Base-by-base conservation (phyloP, 1,140 invertebrate species). In the Aleiodes sp. region DNA sequence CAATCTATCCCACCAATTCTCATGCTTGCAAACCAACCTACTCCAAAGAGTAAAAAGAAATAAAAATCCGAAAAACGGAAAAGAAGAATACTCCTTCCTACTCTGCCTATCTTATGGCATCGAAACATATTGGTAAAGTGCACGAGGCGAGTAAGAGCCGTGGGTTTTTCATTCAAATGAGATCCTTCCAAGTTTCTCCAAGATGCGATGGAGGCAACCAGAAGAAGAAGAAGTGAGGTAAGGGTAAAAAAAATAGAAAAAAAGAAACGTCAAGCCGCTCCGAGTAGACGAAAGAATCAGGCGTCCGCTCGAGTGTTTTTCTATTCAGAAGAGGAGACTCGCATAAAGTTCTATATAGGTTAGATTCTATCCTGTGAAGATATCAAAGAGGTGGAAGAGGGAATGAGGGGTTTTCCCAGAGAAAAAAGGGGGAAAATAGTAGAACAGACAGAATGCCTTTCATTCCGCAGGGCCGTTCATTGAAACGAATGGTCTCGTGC, bases 401-500 rank as follows among this genome's bases (percentile, higher is more conserved):
- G 76, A 75, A 76, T 72, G 64, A 65, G 69, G 62, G 62, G 67
- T 62, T 72, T 65, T 68, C 71, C 64, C 71, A 57, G 71, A 72
- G 35, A 70, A 29, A 43, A 63, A 68, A 68, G 59, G 56, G 70
- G 59, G 61, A 72, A 64, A 63, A 65, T 43, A 56, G 67, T 73
- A 75, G 70, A 72, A 19, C 65, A 37, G 72, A 52, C 46, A 52
- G 56, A 75, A 73, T 71, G 74, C 78, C 74, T 74, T 71, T 72
- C 75, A 78, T 79, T 72, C 72, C 75, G 63, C 66, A 72, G 70
- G 68, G 61, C 61, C 77, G 79, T 81, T 82, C 79, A 83, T 83
- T 82, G 81, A 84, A 83, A 84, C 80, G 80, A 82, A 84, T 82
- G 76, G 79, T 75, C 75, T 75, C 76, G 77, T 80, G 73, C 68